phyloP scores from a whole-genome alignment of 2,797 vertebrate genomes.

The Paguma larvata region DNA sequence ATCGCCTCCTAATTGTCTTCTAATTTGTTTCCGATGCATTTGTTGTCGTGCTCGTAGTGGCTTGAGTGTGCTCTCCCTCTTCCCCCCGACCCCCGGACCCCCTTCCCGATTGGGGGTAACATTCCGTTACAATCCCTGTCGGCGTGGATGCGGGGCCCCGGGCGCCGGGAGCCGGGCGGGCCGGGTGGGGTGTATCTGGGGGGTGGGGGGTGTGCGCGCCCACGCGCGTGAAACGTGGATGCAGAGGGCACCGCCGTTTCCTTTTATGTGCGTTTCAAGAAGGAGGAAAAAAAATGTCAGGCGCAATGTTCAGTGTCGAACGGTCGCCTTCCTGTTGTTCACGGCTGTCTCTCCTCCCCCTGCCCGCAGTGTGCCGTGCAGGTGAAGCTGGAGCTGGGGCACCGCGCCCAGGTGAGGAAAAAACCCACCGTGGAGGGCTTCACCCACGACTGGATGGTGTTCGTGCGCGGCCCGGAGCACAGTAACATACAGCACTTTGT shows the following conservation, averaged over 20 bases:
- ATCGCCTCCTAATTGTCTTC: constrained; percentile 65
- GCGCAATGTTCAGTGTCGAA: constrained; percentile 61
- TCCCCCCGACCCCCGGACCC: not conserved
- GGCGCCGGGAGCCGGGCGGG: not conserved
- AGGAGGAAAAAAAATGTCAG: constrained; percentile 81
- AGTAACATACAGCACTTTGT: constrained; percentile 99
- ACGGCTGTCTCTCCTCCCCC: constrained; percentile 77
- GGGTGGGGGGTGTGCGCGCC: constrained; percentile 69
- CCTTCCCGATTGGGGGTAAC: constrained; percentile 68
- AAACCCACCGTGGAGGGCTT: constrained; percentile 99
- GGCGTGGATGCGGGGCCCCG: not conserved
- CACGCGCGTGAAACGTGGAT: constrained; percentile 80
- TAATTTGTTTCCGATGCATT: constrained; percentile 74
- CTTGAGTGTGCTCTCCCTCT: constrained; percentile 1
- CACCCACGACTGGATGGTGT: constrained; percentile 99
- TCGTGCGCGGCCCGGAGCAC: constrained; percentile 97
- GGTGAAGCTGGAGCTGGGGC: constrained; percentile 99
- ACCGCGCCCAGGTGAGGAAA: constrained; percentile 98
- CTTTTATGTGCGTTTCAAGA: constrained; percentile 82
- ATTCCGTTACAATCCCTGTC: constrained; percentile 80
- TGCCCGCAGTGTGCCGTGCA: constrained; percentile 96
- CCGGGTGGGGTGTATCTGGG: not conserved
- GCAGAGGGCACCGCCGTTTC: constrained; percentile 75
- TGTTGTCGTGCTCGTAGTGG: constrained; percentile 54
- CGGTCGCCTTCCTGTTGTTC: constrained; percentile 74